A percentile compares a stretch with the other conserved stretches of the same genome.
phyloP scores from a whole-genome alignment of 1,140 invertebrate species.

The Calephelis nemesis region DNA sequence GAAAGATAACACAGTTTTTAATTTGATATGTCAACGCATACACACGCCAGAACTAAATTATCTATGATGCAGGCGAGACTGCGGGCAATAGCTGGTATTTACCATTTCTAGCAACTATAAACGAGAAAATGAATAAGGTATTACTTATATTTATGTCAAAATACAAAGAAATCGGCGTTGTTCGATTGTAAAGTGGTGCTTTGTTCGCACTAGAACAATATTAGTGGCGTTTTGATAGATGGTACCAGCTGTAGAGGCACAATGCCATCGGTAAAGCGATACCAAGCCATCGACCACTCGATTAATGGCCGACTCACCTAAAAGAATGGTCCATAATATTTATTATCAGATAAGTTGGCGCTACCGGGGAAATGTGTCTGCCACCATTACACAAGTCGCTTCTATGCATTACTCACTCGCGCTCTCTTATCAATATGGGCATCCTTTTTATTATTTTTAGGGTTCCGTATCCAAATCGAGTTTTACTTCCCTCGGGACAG shows the following conservation, averaged over 20 bases:
- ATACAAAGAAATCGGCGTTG: conserved; percentile 55
- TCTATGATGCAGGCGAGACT: too few species aligned
- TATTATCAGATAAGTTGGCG: conserved; percentile 74
- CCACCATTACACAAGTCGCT: conserved; percentile 59
- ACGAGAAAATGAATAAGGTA: background rate
- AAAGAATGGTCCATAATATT: conserved; percentile 78
- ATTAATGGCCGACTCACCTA: conserved; percentile 75
- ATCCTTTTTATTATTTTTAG: conserved; percentile 13
- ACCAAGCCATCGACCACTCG: conserved; percentile 68
- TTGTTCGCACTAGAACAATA: conserved; percentile 67
- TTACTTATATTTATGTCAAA: conserved; percentile 49
- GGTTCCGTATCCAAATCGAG: background rate
- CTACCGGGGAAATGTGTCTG: conserved; percentile 72
- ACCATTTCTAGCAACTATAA: background rate
- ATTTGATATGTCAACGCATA: too few species aligned
- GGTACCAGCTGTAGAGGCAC: conserved; percentile 68
- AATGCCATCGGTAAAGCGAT: conserved; percentile 73
- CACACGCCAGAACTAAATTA: too few species aligned
- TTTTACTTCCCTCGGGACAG: too few species aligned
- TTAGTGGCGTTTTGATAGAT: conserved; percentile 74
- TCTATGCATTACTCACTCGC: conserved; percentile 68
- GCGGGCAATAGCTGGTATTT: too few species aligned
- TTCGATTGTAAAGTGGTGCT: conserved; percentile 47
- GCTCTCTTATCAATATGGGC: conserved; percentile 50
- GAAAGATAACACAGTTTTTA: too few species aligned